Evolutionary conservation across 2,797 vertebrate genomes (phyloP).

Genomic region (Chiloscyllium punctatum): DNA sequence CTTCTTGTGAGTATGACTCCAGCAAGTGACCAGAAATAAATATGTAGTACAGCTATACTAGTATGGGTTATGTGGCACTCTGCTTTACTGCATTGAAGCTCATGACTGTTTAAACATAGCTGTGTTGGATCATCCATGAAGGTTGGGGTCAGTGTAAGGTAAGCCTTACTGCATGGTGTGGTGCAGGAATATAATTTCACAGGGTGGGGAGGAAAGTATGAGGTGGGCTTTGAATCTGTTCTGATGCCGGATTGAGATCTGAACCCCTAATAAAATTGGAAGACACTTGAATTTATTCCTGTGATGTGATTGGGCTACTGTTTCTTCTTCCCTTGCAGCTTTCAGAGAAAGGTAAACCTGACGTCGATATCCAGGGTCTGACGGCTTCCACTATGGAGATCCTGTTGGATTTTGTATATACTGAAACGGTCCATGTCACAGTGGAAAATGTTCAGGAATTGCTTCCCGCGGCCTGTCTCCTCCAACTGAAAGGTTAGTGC

Average conservation of each 20-base stretch:
- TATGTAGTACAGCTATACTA: not conserved
- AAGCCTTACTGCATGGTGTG: not conserved
- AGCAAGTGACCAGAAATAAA: not conserved
- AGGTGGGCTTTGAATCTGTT: not conserved
- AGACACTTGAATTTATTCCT: not conserved
- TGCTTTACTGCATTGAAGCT: not conserved
- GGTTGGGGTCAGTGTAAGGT: not conserved
- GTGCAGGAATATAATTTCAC: too few species aligned
- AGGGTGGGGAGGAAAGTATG: not conserved
- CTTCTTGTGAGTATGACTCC: not conserved
- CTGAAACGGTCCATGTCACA: slow-evolving; percentile 91
- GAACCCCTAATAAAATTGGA: not conserved
- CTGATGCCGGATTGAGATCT: not conserved
- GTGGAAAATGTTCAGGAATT: slow-evolving; percentile 96
- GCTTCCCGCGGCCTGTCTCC: slow-evolving; percentile 87
- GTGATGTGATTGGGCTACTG: not conserved
- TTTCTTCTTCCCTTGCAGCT: slow-evolving; percentile 60
- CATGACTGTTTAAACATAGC: not conserved
- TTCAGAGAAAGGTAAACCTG: slow-evolving; percentile 92
- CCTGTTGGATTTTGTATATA: slow-evolving; percentile 93
- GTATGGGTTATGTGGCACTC: not conserved
- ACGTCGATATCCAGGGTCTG: slow-evolving; percentile 93
- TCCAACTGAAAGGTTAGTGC: slow-evolving; percentile 88
- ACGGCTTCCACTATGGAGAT: slow-evolving; percentile 97
- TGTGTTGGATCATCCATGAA: not conserved